phyloP scores from a whole-genome alignment of 1,140 invertebrate genomes.

The Scaptomyza montana region DNA sequence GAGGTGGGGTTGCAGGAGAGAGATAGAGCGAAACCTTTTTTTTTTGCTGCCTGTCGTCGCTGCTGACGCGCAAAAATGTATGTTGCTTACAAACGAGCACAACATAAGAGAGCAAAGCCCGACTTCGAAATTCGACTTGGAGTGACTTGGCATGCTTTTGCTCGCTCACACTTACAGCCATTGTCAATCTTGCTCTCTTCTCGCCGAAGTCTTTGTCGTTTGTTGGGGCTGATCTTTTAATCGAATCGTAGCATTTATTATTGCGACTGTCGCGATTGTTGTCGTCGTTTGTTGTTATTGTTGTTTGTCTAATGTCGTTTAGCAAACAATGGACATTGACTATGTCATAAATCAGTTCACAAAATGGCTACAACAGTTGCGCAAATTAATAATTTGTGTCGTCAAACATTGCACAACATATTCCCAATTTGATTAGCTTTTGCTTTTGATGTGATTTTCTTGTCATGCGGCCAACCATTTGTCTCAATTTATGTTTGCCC shows the following conservation, averaged over 20 bases:
- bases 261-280: slow-evolving; percentile 57
- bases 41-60: slow-evolving; percentile 52
- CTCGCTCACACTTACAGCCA: slow-evolving; percentile 37
- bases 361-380: slow-evolving; percentile 71
- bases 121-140: slow-evolving; percentile 13
- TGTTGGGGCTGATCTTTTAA: slow-evolving; percentile 73
- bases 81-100: slow-evolving; percentile 76
- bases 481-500: slow-evolving; percentile 61
- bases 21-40: slow-evolving; percentile 21
- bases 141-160: slow-evolving; percentile 10
- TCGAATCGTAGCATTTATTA: slow-evolving; percentile 82
- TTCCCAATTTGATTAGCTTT: slow-evolving; percentile 24
- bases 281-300: slow-evolving; percentile 42
- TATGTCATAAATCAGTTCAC: slow-evolving; percentile 66
- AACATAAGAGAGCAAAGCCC: slow-evolving; percentile 48
- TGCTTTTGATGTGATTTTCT: slow-evolving; percentile 44
- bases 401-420: slow-evolving; percentile 38
- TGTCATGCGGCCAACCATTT: slow-evolving; percentile 23
- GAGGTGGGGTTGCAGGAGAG: not conserved
- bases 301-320: slow-evolving; percentile 77
- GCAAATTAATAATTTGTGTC: slow-evolving; percentile 71
- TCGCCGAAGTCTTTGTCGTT: slow-evolving; percentile 27
- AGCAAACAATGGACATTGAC: slow-evolving; percentile 73
- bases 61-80: slow-evolving; percentile 76
- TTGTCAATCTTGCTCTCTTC: slow-evolving; percentile 64